Conservation (phyloP, 1,140 invertebrate genomes). For the Leptopilina boulardi region DNA sequence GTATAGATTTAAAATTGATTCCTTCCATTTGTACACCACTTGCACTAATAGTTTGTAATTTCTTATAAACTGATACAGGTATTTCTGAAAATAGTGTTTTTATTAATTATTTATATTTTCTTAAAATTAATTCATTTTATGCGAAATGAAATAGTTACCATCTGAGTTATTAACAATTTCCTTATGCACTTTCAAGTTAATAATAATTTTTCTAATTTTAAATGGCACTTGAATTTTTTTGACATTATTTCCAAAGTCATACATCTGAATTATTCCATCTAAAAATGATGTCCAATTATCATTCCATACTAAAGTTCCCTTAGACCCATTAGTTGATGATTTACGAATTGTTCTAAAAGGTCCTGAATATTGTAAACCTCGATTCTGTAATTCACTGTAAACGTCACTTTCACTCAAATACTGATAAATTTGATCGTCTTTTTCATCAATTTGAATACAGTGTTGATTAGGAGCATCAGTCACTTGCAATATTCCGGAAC, state of each 20-base stretch:
- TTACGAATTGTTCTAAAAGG: slow-evolving; percentile 81
- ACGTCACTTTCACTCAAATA: slow-evolving; percentile 83
- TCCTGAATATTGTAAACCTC: slow-evolving; percentile 92
- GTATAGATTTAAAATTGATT: slow-evolving; percentile 85
- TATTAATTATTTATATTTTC: too few species aligned
- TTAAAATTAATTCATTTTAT: too few species aligned
- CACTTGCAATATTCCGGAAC: slow-evolving; percentile 82
- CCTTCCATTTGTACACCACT: slow-evolving; percentile 89
- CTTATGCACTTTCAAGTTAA: slow-evolving; percentile 83
- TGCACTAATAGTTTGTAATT: slow-evolving; percentile 71
- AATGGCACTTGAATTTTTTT: slow-evolving; percentile 86
- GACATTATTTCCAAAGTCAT: slow-evolving; percentile 84
- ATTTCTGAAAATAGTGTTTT: slow-evolving; percentile 59
- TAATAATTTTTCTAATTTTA: slow-evolving; percentile 84
- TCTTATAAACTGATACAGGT: slow-evolving; percentile 73
- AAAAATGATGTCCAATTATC: slow-evolving; percentile 93
- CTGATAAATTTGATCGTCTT: slow-evolving; percentile 18
- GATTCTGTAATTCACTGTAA: slow-evolving; percentile 91
- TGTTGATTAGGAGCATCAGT: slow-evolving; percentile 47
- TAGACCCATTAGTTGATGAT: slow-evolving; percentile 72
- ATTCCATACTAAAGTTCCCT: slow-evolving; percentile 79
- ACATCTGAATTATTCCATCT: slow-evolving; percentile 91
- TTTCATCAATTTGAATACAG: neutral
- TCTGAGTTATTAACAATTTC: slow-evolving; percentile 46
- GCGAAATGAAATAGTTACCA: too few species aligned